Conservation (phyloP, 2,113 vertebrate genomes). For the Cyprinodon brontotheroides region DNA sequence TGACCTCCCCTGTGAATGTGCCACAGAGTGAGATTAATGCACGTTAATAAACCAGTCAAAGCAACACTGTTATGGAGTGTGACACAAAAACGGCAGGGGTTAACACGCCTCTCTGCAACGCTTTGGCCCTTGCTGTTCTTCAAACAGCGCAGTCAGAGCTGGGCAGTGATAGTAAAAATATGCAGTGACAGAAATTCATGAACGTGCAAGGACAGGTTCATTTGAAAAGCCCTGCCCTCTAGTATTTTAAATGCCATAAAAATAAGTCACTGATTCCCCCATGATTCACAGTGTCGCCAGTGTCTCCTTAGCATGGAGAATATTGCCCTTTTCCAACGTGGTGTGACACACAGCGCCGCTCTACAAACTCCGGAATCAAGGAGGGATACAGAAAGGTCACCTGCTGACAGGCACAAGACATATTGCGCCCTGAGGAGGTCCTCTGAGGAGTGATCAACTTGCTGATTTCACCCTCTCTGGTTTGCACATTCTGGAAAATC, state of each 20-base stretch:
- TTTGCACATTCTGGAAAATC: conserved; percentile 27
- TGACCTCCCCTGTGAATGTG: conserved; percentile 55
- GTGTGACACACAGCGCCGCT: conserved; percentile 49
- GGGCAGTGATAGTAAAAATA: conserved; percentile 7
- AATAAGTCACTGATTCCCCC: conserved; percentile 20
- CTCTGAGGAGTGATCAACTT: conserved; percentile 61
- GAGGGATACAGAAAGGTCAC: conserved; percentile 72
- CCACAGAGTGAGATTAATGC: conserved; percentile 62
- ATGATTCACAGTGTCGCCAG: conserved; percentile 41
- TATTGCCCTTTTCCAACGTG: conserved; percentile 55
- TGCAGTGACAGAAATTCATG: conserved; percentile 19
- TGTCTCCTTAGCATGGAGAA: conserved; percentile 61
- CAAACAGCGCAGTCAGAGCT: conserved; percentile 29
- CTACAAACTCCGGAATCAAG: conserved; percentile 68
- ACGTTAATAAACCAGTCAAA: conserved; percentile 65
- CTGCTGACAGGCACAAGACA: conserved; percentile 71
- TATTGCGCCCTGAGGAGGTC: conserved; percentile 64
- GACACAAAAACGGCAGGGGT: conserved; percentile 58
- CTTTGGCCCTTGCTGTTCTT: conserved; percentile 37
- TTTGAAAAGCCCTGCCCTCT: conserved; percentile 17
- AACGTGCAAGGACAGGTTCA: conserved; percentile 32
- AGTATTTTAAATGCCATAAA: conserved; percentile 30
- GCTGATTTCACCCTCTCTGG: conserved; percentile 52
- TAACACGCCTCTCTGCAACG: conserved; percentile 53
- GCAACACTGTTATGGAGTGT: conserved; percentile 35